These are phyloP conservation scores for Podarcis raffonei DNA, from an alignment of 2,113 vertebrate genomes.

Conservation along the genomic window DNA sequence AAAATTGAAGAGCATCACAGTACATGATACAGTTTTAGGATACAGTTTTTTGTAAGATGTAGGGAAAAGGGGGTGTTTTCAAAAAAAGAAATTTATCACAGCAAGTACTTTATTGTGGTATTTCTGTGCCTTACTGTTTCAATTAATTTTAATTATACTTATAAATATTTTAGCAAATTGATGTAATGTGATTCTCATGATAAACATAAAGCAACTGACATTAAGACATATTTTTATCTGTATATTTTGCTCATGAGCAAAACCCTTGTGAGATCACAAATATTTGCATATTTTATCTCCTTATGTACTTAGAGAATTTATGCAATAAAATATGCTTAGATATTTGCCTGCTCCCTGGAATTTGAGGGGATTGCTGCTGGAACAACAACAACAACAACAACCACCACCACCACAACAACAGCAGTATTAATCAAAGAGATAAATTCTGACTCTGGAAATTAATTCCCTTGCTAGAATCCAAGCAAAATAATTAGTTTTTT, in stretches of 20 bases:
- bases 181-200: conserved; percentile 5
- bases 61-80: conserved; percentile 15
- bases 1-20: conserved; percentile 21
- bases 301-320: conserved; percentile 10
- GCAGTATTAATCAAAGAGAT: conserved; percentile 20
- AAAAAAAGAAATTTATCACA: conserved; percentile 21
- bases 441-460: conserved; percentile 47
- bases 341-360: conserved; percentile 22
- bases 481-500: conserved; percentile 64
- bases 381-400: neutral
- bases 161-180: conserved; percentile 25
- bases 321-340: conserved; percentile 5
- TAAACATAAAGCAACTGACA: conserved; percentile 34
- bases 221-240: neutral
- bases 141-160: conserved; percentile 52
- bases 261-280: neutral
- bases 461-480: conserved; percentile 41
- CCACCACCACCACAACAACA: no score
- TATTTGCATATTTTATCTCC: conserved; percentile 10
- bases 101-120: conserved; percentile 29
- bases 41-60: conserved; percentile 13
- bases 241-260: conserved; percentile 32
- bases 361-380: conserved; percentile 8
- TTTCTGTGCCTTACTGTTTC: conserved; percentile 46
- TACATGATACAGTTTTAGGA: conserved; percentile 46